phyloP scores from a whole-genome alignment of 2,797 vertebrate genomes.

The Borostomias antarcticus region DNA sequence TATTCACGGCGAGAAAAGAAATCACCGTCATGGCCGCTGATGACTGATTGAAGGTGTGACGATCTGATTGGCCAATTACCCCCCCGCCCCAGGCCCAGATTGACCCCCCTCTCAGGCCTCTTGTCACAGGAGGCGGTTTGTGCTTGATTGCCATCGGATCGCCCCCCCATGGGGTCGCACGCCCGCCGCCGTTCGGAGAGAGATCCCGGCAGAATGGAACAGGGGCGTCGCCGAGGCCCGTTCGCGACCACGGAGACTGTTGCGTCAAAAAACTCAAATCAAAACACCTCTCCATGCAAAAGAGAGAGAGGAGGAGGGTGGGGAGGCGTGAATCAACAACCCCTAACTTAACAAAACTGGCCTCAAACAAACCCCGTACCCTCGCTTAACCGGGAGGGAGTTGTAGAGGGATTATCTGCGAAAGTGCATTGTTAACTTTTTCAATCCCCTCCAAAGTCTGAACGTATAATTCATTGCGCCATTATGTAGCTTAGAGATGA shows the following conservation, averaged over 20 bases:
- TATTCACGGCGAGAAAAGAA: conserved; percentile 67
- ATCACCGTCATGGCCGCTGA: conserved; percentile 65
- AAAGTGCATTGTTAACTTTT: conserved; percentile 59
- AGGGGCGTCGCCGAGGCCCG: conserved; percentile 63
- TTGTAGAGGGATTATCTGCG: conserved; percentile 63
- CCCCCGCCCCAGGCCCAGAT: conserved; percentile 57
- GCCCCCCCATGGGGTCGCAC: conserved; percentile 55
- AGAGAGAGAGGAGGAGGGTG: conserved; percentile 34
- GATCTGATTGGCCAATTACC: conserved; percentile 76
- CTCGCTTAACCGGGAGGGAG: conserved; percentile 56
- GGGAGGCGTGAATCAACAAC: conserved; percentile 46
- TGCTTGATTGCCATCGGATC: conserved; percentile 72
- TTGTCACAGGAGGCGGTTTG: conserved; percentile 65
- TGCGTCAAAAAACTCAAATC: conserved; percentile 68
- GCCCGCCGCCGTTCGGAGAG: conserved; percentile 63
- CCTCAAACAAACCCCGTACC: conserved; percentile 61
- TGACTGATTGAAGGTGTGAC: conserved; percentile 54
- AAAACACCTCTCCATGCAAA: conserved; percentile 68
- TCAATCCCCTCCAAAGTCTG: conserved; percentile 55
- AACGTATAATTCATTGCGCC: conserved; percentile 70
- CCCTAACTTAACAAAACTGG: conserved; percentile 70
- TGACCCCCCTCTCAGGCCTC: conserved; percentile 61
- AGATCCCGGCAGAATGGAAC: conserved; percentile 65
- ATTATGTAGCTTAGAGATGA: conserved; percentile 52
- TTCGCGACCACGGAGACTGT: conserved; percentile 71